phyloP scores from a whole-genome alignment of 2,797 vertebrate genomes.

The Streptopelia turtur region DNA sequence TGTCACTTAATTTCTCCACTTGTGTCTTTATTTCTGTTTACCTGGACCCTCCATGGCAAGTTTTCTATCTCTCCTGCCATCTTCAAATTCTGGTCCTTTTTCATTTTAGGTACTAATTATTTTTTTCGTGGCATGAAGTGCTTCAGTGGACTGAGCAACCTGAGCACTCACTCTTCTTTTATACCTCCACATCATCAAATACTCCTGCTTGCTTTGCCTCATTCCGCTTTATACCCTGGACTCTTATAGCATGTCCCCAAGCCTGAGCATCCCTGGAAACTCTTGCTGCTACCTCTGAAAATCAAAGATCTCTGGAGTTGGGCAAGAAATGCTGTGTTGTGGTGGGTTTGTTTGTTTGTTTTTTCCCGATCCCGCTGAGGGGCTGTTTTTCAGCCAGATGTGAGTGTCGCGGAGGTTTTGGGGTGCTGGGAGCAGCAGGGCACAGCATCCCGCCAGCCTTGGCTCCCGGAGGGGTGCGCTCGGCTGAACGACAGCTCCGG shows the following conservation, averaged over 20 bases:
- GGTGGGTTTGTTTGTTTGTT: too few relatives aligned
- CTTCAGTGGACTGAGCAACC: not conserved
- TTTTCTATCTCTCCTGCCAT: not conserved
- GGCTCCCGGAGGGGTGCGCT: not conserved
- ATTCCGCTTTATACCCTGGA: not conserved
- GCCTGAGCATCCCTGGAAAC: not conserved
- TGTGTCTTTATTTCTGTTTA: not conserved
- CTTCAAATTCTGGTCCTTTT: not conserved
- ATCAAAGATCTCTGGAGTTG: not conserved
- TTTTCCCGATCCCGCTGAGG: not conserved
- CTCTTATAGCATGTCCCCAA: not conserved
- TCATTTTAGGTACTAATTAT: slow-evolving; percentile 7
- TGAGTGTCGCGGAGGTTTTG: not conserved
- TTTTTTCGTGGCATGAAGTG: not conserved
- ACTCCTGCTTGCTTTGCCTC: not conserved
- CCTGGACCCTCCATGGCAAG: not conserved
- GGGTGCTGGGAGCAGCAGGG: not conserved
- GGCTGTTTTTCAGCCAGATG: not conserved
- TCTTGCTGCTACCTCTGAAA: not conserved
- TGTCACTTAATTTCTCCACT: not conserved
- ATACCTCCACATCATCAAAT: not conserved
- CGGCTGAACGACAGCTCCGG: fast-evolving
- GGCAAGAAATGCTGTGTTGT: not conserved
- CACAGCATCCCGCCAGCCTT: fast-evolving
- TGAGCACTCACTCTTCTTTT: not conserved